Conservation (phyloP, 2,888 invertebrate species). For the Syrista parreyssii region DNA sequence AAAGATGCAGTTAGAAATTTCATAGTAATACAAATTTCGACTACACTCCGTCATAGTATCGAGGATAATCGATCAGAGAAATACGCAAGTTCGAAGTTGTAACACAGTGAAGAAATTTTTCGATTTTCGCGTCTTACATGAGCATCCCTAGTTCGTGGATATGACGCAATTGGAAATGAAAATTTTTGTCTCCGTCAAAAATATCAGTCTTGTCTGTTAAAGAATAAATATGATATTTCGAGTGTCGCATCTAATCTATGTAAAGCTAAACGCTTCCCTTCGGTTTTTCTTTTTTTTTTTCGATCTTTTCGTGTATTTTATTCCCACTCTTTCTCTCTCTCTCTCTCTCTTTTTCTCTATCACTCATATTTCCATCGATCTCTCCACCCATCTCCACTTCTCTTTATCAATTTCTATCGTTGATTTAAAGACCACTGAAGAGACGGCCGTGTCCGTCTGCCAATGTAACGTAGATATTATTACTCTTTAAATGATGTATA, state of each 20-base stretch:
- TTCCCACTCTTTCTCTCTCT: background rate
- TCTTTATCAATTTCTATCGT: background rate
- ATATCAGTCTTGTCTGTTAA: slow-evolving; percentile 49
- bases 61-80: background rate
- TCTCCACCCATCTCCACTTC: background rate
- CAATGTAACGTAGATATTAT: slow-evolving; percentile 29
- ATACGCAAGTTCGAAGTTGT: background rate
- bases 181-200: slow-evolving; percentile 22
- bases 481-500: slow-evolving; percentile 29
- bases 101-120: background rate
- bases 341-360: background rate
- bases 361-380: background rate
- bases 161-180: background rate
- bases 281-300: slow-evolving; percentile 19
- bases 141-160: background rate
- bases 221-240: slow-evolving; percentile 26
- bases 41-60: background rate
- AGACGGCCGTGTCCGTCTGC: slow-evolving; percentile 13
- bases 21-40: background rate
- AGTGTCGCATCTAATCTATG: background rate
- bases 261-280: slow-evolving; percentile 19
- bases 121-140: background rate
- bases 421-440: background rate
- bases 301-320: background rate
- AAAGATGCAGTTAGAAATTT: background rate